Evolutionary conservation across 1,140 invertebrate species (phyloP).

Genomic region (Whitmania pigra): DNA sequence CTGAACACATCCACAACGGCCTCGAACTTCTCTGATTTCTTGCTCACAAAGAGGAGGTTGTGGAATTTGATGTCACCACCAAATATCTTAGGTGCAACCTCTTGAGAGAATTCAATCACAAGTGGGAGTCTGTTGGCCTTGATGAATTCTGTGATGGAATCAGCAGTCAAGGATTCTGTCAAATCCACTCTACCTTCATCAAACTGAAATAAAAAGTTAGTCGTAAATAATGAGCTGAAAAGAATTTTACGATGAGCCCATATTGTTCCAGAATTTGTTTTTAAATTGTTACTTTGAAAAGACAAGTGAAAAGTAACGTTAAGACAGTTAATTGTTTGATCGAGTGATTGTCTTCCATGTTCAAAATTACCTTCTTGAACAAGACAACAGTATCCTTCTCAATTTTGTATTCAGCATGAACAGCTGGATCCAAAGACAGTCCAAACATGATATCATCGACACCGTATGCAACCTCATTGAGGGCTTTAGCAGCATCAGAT

Average conservation of each 20-base stretch:
- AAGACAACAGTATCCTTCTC: conserved; percentile 59
- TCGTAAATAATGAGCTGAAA: not conserved
- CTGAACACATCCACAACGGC: conserved; percentile 51
- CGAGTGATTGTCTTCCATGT: too few relatives aligned
- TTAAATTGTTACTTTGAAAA: too few relatives aligned
- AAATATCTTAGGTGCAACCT: conserved; percentile 89
- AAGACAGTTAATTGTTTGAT: too few relatives aligned
- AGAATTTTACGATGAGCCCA: not conserved
- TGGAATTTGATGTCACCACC: conserved; percentile 93
- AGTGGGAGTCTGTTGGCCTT: conserved; percentile 71
- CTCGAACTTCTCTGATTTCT: conserved; percentile 63
- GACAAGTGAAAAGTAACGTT: too few relatives aligned
- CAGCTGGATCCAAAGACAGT: conserved; percentile 61
- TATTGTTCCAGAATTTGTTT: too few relatives aligned
- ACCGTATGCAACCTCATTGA: conserved; percentile 60
- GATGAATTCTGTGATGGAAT: conserved; percentile 70
- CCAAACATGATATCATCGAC: conserved; percentile 81
- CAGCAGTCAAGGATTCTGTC: conserved; percentile 55
- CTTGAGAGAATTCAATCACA: conserved; percentile 86
- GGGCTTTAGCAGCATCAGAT: conserved; percentile 66
- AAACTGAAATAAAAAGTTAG: conserved; percentile 52
- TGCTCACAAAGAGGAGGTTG: conserved; percentile 82
- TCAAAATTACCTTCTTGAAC: conserved; percentile 66
- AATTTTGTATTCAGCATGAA: conserved; percentile 62
- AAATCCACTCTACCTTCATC: conserved; percentile 77